Conservation (phyloP, 2,113 vertebrate genomes). For the Ceyx melanurus region DNA sequence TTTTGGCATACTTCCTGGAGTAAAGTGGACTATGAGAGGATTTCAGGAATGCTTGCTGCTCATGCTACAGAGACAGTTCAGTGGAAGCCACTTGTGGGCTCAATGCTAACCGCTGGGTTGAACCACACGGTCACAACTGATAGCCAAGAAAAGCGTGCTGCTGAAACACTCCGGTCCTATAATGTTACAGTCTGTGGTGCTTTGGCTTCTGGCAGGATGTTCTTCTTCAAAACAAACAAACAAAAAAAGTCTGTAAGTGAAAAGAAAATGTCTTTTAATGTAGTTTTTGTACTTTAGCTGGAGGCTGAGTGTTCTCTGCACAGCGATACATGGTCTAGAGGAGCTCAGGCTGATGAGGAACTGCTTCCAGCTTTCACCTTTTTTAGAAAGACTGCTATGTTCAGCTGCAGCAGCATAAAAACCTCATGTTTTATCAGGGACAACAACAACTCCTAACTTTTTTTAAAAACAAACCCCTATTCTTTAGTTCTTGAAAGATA, state of each 20-base stretch:
- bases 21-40: not conserved
- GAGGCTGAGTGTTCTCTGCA: not conserved
- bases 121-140: not conserved
- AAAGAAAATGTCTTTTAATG: not conserved
- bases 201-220: constrained; percentile 49
- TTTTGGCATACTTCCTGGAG: constrained; percentile 14
- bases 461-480: not conserved
- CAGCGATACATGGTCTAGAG: not conserved
- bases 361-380: constrained; percentile 14
- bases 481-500: not conserved
- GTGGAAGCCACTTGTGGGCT: constrained; percentile 55
- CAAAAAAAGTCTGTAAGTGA: constrained; percentile 10
- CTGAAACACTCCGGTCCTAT: constrained; percentile 38
- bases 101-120: not conserved
- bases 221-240: constrained; percentile 42
- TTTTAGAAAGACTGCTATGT: not conserved
- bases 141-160: constrained; percentile 61
- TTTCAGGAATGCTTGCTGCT: constrained; percentile 23
- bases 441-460: constrained; percentile 22
- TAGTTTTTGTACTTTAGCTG: not conserved
- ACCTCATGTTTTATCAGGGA: constrained; percentile 24
- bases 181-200: constrained; percentile 25
- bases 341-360: constrained; percentile 7
- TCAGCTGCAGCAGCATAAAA: constrained; percentile 17
- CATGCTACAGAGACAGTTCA: constrained; percentile 32